Percentiles rank a stretch among this genome's conserved stretches.
Conservation (phyloP, 2,888 invertebrate genomes). For the Zele albiditarsus region DNA sequence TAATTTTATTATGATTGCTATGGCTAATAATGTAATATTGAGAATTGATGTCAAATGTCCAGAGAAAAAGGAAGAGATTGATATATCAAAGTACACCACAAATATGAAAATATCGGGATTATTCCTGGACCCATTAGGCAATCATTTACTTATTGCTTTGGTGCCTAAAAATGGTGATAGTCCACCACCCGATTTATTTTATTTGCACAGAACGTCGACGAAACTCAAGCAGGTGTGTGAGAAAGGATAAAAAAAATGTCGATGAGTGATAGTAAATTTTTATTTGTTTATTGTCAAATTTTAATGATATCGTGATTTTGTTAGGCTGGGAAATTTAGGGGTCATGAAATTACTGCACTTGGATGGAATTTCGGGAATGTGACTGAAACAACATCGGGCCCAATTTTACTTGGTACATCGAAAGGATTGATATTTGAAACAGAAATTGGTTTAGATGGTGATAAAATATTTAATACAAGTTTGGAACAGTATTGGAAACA, state of each 20-base stretch:
- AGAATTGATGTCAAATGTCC: conserved; percentile 87
- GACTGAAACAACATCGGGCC: conserved; percentile 82
- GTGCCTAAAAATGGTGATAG: conserved; percentile 76
- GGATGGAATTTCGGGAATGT: conserved; percentile 89
- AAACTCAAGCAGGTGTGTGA: conserved; percentile 79
- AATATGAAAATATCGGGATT: conserved; percentile 79
- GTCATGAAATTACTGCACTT: conserved; percentile 91
- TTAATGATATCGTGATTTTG: conserved; percentile 16
- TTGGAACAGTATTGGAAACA: conserved; percentile 89
- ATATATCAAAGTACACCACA: conserved; percentile 79
- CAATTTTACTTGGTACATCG: conserved; percentile 91
- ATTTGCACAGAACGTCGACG: conserved; percentile 83
- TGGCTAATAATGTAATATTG: conserved; percentile 87
- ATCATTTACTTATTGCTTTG: conserved; percentile 87
- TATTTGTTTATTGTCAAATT: conserved; percentile 27
- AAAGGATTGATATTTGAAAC: conserved; percentile 93
- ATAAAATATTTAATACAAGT: conserved; percentile 85
- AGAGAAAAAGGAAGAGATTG: conserved; percentile 85
- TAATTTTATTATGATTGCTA: conserved; percentile 87
- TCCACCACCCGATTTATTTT: conserved; percentile 83
- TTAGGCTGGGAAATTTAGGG: conserved; percentile 78
- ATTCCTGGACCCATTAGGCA: conserved; percentile 90
- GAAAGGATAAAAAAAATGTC: background rate
- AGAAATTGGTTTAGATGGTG: conserved; percentile 87
- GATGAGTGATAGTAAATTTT: background rate